Base-by-base conservation (phyloP, 1,140 invertebrate species). In the Ladona fulva region DNA sequence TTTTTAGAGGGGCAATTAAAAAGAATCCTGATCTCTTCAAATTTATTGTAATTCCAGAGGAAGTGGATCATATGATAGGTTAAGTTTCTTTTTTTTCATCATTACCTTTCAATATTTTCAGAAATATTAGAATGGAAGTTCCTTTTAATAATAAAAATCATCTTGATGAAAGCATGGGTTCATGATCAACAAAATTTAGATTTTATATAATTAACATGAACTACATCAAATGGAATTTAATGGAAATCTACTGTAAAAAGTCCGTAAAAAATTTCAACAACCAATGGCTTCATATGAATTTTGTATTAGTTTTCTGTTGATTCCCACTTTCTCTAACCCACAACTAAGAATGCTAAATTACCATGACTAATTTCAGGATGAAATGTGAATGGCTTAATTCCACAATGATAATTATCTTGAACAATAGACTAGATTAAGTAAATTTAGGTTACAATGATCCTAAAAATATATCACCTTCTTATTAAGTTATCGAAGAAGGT, bases 41-140 rank as follows among this genome's bases (percentile, higher is more conserved):
- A 52, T 52, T 52, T 52, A 10, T 52, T 79, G 88, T 90, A 5
- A 82, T 88, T 0, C 82, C 84, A 0, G 90, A 93, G 82, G 87
- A 52, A 52, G 10, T 11, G 19, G 10, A 11, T 52, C 44, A 52
- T 52, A 76, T 89, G 93, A 10, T 11, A 52, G 44, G 44, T 52
- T 11, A 52, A 52, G n/a, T n/a, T 52, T 11, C 44, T 11, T 52
- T 19, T 11, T 52, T 52, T 10, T 52, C 10, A 52, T 10, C 10
- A 52, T 11, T 52, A 52, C 10, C 44, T 11, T 52, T 52, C 19
- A 52, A 52, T 11, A 52, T 11, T 19, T 19, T 19, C 44, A 52
- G 19, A 52, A 11, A 52, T 52, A 11, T 52, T n/a, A n/a, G n/a
- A n/a, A n/a, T n/a, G n/a, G n/a, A n/a, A n/a, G 44, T 52, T 19